These are phyloP conservation scores for Dinomys branickii DNA, from an alignment of 2,113 vertebrate species.

Conservation along the genomic window DNA sequence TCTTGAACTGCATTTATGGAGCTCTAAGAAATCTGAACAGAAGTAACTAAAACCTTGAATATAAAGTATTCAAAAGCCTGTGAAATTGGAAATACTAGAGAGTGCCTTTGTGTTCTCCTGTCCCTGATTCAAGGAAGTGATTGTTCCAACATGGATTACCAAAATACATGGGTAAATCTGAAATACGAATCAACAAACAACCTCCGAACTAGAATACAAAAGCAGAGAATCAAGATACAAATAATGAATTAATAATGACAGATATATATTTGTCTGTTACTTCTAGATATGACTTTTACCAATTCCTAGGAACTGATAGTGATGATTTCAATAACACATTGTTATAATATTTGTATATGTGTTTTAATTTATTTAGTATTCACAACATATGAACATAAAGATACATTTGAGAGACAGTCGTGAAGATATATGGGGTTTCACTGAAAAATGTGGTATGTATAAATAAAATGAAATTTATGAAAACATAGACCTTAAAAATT, in stretches of 20 bases:
- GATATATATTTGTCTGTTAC: constrained; percentile 6
- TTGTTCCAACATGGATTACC: not conserved
- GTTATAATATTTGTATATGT: not conserved
- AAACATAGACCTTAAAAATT: no score
- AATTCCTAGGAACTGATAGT: not conserved
- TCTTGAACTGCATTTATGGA: not conserved
- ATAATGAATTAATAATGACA: not conserved
- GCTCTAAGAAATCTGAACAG: not conserved
- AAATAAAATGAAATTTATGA: not conserved
- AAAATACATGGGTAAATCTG: not conserved
- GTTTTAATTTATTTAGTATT: constrained; percentile 5
- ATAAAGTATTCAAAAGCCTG: not conserved
- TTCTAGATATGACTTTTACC: not conserved
- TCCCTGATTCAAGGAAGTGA: not conserved
- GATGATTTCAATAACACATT: not conserved
- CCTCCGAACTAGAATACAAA: not conserved
- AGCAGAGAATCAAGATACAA: constrained; percentile 19
- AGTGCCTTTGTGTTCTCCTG: not conserved
- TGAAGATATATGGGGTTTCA: not conserved
- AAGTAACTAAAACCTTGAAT: constrained; percentile 21
- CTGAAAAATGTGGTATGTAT: not conserved
- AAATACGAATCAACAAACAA: constrained; percentile 50
- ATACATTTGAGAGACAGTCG: not conserved
- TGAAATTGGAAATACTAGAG: constrained; percentile 2
- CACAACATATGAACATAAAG: not conserved